Evolutionary conservation across 2,797 vertebrate species (phyloP), one percentile per base, ranked within the genome.

Genomic region (Distichodus sexfasciatus): DNA sequence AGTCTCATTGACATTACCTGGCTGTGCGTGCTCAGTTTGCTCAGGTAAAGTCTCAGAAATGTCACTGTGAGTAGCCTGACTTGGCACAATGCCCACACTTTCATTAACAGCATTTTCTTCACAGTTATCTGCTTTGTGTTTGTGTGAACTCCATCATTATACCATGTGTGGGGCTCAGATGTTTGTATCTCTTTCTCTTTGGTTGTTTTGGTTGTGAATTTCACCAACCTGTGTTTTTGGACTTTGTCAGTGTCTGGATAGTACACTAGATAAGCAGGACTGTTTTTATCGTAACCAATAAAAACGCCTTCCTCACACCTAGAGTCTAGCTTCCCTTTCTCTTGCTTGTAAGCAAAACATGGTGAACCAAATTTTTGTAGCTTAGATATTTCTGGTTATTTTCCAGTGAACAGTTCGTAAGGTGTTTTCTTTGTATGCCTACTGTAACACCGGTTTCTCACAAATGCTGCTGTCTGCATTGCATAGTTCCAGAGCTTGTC

Each of bases 191-290:
- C 51, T 28, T 31, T 68, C 46, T 76, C 76, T 3, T 10, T 65
- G 0, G 17, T 3, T 19, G 8, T 59, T 8, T 44, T 57, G 4
- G 62, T 68, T 26, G 33, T 36, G 23, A 68, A 71, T 14, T 76
- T 77, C 28, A 77, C 66, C 15, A 61, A 23, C 11, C 53, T 76
- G 14, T 71, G 63, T 12, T 66, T 75, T 24, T 48, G 67, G 19
- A 81, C 46, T 0, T 12, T 76, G 2, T 65, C 54, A 5, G 29
- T 72, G 28, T 68, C 36, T 15, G 65, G 59, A 38, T 65, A 66
- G 9, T 78, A 72, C 0, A 78, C 64, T 2, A 70, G 35, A 6
- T 72, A 74, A 0, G 64, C 48, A 29, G 58, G 69, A 12, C 66
- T 76, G 47, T 66, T 74, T 24, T 79, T 76, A 3, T 75, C 23